Conservation (phyloP, 2,113 vertebrate species). For the Lethenteron reissneri region DNA sequence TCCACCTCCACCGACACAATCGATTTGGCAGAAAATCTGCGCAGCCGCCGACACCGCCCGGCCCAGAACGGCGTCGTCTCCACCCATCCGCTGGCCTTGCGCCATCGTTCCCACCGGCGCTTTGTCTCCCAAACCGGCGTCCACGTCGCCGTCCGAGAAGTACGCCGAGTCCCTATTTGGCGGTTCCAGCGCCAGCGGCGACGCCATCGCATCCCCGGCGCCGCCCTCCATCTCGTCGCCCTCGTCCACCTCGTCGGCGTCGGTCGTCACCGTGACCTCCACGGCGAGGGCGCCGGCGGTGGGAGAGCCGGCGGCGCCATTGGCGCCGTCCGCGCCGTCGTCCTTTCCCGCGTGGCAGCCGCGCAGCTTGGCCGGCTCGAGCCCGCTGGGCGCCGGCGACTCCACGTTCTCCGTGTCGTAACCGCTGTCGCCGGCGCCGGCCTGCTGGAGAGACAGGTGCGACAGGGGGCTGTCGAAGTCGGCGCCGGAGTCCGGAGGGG, state of each 20-base stretch:
- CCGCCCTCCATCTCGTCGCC: background rate
- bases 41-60: no score
- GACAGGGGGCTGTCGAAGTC: constrained; percentile 5
- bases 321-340: no score
- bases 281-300: background rate
- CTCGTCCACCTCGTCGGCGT: background rate
- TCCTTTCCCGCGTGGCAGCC: background rate
- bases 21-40: no score
- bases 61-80: no score
- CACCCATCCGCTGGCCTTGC: no score
- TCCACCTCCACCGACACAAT: no score
- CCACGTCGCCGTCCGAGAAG: constrained; percentile 67
- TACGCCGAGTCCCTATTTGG: constrained; percentile 80
- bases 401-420: constrained; percentile 91
- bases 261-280: background rate
- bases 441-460: constrained; percentile 27
- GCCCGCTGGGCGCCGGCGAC: constrained; percentile 40
- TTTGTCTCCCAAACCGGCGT: constrained; percentile 18
- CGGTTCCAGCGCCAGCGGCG: constrained; percentile 14
- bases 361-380: background rate
- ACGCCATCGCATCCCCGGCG: background rate
- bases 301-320: background rate
- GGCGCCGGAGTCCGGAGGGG: background rate
- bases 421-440: constrained; percentile 64
- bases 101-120: no score